phyloP scores from a whole-genome alignment of 1,140 invertebrate species.

The Glossosoma conforme region DNA sequence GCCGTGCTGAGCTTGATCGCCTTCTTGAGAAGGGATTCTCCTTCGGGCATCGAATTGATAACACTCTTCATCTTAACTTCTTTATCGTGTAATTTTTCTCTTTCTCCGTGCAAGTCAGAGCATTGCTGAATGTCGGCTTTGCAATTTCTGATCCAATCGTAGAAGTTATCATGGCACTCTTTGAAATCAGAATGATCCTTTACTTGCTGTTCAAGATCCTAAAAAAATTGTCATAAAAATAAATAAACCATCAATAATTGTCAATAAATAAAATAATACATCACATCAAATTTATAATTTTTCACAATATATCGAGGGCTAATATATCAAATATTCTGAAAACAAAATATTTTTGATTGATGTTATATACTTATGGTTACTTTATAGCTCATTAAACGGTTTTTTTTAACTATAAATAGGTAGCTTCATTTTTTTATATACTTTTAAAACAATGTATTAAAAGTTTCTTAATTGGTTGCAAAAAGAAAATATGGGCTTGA shows the following conservation, averaged over 20 bases:
- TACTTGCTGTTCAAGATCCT: constrained; percentile 76
- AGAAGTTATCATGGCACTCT: constrained; percentile 71
- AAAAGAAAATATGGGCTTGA: no score
- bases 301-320: not conserved
- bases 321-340: constrained; percentile 9
- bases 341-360: constrained; percentile 12
- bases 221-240: constrained; percentile 26
- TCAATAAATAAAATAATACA: no score
- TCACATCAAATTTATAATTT: constrained; percentile 5
- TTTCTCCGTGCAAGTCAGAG: constrained; percentile 77
- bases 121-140: constrained; percentile 81
- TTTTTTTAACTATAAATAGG: no score
- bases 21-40: constrained; percentile 67
- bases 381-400: no score
- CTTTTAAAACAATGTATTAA: no score
- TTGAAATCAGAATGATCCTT: constrained; percentile 84
- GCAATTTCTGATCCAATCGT: constrained; percentile 82
- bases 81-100: constrained; percentile 68
- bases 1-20: constrained; percentile 70
- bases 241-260: constrained; percentile 21
- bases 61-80: constrained; percentile 68
- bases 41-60: constrained; percentile 59
- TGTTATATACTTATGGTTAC: no score
- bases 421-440: no score
- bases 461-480: no score